A percentile compares a stretch with the other conserved stretches of the same genome.
phyloP scores from a whole-genome alignment of 2,797 vertebrate species.

The Dromococcyx pavoninus region DNA sequence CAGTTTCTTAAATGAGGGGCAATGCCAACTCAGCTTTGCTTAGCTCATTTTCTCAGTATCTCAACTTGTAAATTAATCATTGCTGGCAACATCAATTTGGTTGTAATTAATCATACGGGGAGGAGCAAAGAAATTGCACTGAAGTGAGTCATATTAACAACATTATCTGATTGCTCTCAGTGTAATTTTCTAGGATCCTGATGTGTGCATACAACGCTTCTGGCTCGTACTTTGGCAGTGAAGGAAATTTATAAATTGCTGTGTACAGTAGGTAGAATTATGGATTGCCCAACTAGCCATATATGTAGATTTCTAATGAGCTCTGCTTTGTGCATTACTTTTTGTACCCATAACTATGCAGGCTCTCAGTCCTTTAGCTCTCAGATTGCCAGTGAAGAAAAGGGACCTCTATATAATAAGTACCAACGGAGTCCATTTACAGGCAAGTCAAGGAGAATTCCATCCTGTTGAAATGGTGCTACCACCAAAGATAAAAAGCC shows the following conservation, averaged over 20 bases:
- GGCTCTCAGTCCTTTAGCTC: background rate
- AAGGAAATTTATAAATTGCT: conserved; percentile 29
- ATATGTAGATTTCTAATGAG: background rate
- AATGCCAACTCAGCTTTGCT: conserved; percentile 73
- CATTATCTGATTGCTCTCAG: conserved; percentile 72
- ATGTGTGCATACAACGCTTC: conserved; percentile 57
- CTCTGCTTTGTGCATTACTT: background rate
- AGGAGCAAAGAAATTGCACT: conserved; percentile 70
- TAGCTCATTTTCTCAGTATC: conserved; percentile 75
- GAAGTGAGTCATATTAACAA: conserved; percentile 74
- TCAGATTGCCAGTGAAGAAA: background rate
- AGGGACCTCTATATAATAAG: background rate
- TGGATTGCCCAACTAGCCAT: background rate
- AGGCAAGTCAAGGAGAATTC: background rate
- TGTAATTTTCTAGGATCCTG: conserved; percentile 72
- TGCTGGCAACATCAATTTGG: conserved; percentile 78
- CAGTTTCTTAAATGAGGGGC: conserved; percentile 67
- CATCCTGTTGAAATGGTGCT: background rate
- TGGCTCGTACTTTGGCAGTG: conserved; percentile 35
- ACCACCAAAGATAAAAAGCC: background rate
- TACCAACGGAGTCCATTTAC: background rate
- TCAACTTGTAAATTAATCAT: conserved; percentile 80
- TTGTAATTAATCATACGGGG: conserved; percentile 80
- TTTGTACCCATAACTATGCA: background rate
- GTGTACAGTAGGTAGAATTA: background rate